These are phyloP conservation scores for Equus przewalskii DNA, from an alignment of 2,113 vertebrate genomes.

Conservation along the genomic window DNA sequence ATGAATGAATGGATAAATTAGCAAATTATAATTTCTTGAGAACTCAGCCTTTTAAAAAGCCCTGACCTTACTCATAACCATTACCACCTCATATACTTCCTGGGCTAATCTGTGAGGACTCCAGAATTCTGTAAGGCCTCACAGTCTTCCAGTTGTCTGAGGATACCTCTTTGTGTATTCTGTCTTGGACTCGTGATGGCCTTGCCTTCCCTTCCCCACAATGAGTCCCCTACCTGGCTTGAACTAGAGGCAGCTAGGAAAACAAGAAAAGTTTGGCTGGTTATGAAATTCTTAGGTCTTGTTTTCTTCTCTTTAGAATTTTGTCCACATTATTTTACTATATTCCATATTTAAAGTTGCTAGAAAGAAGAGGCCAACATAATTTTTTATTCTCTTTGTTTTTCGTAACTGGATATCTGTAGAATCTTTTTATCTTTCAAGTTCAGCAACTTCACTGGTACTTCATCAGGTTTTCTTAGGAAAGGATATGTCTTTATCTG, in stretches of 20 bases:
- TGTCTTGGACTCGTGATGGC: too few species aligned
- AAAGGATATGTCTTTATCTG: background rate
- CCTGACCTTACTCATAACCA: background rate
- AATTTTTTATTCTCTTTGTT: background rate
- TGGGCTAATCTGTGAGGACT: background rate
- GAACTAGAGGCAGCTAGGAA: background rate
- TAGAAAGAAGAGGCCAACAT: background rate
- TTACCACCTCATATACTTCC: background rate
- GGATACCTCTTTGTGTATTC: background rate
- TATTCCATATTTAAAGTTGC: background rate
- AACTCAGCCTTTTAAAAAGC: background rate
- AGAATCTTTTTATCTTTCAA: background rate
- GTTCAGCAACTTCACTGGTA: background rate
- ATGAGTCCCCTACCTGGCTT: background rate
- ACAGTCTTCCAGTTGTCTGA: background rate
- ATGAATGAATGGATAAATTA: background rate
- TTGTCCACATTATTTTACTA: background rate
- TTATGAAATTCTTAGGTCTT: background rate
- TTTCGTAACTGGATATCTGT: background rate
- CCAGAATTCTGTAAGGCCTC: background rate
- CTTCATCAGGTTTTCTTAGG: background rate
- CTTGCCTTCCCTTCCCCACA: background rate
- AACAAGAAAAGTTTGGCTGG: background rate
- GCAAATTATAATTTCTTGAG: background rate
- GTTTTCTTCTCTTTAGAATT: background rate